Conservation (phyloP, 1,140 invertebrate genomes). For the Leptinotarsa undecemlineata region DNA sequence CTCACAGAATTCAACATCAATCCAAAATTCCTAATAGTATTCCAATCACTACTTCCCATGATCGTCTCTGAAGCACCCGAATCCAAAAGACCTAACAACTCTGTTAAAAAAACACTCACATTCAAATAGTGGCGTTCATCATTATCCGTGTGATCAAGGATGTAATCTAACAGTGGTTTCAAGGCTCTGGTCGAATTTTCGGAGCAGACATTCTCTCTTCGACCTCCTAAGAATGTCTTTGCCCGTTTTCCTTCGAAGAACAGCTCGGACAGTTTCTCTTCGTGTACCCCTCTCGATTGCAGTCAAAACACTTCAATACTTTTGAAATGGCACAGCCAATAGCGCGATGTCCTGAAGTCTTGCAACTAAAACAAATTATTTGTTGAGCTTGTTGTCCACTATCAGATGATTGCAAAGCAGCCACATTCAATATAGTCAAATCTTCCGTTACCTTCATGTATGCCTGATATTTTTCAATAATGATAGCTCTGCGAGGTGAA, state of each 20-base stretch:
- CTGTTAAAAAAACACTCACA: constrained; percentile 26
- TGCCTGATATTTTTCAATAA: neutral
- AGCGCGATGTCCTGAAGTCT: neutral
- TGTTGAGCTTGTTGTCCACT: neutral
- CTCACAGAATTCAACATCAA: neutral
- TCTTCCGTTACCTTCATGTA: neutral
- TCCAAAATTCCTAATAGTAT: neutral
- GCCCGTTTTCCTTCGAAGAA: neutral
- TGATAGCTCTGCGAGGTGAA: neutral
- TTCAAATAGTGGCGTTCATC: constrained; percentile 49
- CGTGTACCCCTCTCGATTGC: neutral
- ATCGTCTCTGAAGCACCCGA: neutral
- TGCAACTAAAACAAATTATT: neutral
- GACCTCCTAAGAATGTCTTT: neutral
- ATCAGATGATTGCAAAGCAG: neutral
- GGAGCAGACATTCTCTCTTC: neutral
- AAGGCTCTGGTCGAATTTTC: too few relatives aligned
- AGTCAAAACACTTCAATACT: neutral
- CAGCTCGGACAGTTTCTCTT: neutral
- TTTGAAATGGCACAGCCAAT: constrained; percentile 2
- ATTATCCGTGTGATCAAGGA: neutral
- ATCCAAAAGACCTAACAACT: neutral
- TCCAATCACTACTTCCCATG: neutral
- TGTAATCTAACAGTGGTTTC: neutral
- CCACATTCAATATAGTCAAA: neutral